These are phyloP conservation scores for Nematostella vectensis DNA, from an alignment of 92 coral and sea anemone species.

Conservation along the genomic window DNA sequence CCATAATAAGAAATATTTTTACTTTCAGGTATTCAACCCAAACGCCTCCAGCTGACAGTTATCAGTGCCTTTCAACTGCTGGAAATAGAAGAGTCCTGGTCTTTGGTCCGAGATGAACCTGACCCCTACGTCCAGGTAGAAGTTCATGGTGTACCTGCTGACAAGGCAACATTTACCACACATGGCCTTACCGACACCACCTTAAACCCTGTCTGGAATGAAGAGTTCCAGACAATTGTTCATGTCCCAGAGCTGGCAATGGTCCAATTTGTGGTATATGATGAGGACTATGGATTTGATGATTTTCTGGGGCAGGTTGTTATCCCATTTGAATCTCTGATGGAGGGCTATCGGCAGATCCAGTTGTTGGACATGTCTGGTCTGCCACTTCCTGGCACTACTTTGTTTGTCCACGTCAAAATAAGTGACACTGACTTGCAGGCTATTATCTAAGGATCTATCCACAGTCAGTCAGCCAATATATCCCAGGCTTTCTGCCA, in stretches of 20 bases:
- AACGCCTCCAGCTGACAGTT: conserved; percentile 42
- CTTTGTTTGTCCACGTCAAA: conserved; percentile 65
- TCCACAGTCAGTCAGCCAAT: no score
- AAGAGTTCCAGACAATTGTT: conserved; percentile 52
- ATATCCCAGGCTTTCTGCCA: no score
- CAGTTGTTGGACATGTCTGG: conserved; percentile 47
- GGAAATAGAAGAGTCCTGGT: conserved; percentile 41
- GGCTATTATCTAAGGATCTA: neutral
- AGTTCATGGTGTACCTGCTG: conserved; percentile 70
- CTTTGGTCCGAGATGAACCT: conserved; percentile 49
- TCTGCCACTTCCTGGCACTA: conserved; percentile 61
- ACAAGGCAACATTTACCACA: conserved; percentile 53
- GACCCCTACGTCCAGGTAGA: conserved; percentile 87
- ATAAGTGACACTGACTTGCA: conserved; percentile 18
- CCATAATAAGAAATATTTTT: no score
- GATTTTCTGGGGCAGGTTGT: conserved; percentile 87
- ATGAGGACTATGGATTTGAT: conserved; percentile 80
- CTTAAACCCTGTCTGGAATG: conserved; percentile 88
- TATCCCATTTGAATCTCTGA: conserved; percentile 77
- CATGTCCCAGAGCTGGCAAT: conserved; percentile 77
- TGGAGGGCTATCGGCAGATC: conserved; percentile 83
- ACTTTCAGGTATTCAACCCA: conserved; percentile 9
- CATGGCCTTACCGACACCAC: conserved; percentile 66
- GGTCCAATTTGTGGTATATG: conserved; percentile 72
- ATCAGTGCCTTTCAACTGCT: conserved; percentile 92